phyloP scores from a whole-genome alignment of 1,140 invertebrate species.

The Dryas iulia region DNA sequence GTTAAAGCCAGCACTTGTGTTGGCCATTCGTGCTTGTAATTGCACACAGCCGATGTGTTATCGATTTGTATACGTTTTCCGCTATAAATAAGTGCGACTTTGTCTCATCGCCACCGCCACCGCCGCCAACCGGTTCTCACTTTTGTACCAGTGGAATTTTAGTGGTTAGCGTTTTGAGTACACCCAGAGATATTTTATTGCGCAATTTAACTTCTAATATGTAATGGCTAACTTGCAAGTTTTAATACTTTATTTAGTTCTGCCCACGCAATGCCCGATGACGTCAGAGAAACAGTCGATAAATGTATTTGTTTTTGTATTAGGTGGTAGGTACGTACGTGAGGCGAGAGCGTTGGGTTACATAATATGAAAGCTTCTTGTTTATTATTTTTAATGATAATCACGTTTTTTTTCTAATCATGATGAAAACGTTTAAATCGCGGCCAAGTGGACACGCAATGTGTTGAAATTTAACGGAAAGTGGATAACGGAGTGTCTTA shows the following conservation, averaged over 20 bases:
- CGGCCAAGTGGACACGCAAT: no score
- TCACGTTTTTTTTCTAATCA: background rate
- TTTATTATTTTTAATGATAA: background rate
- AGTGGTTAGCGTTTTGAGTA: constrained; percentile 43
- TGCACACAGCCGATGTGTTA: constrained; percentile 55
- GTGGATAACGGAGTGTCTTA: background rate
- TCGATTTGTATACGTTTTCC: constrained; percentile 77
- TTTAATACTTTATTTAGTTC: constrained; percentile 39
- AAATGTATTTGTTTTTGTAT: constrained; percentile 26
- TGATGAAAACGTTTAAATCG: no score
- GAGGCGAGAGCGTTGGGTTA: constrained; percentile 12
- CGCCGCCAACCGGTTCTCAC: constrained; percentile 55
- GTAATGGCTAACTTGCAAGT: constrained; percentile 17
- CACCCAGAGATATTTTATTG: constrained; percentile 48
- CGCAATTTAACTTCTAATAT: constrained; percentile 43
- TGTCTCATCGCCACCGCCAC: constrained; percentile 60
- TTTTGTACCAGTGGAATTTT: constrained; percentile 56
- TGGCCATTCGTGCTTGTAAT: constrained; percentile 37
- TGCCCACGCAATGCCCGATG: constrained; percentile 34
- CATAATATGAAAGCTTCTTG: constrained; percentile 13
- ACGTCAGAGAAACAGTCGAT: constrained; percentile 39
- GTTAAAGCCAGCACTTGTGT: constrained; percentile 43
- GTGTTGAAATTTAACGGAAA: no score
- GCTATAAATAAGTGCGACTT: constrained; percentile 77
- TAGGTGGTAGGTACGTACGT: background rate